Percentiles rank a stretch among this genome's conserved stretches.
phyloP scores from a whole-genome alignment of 2,113 vertebrate genomes.

The Ginglymostoma cirratum region DNA sequence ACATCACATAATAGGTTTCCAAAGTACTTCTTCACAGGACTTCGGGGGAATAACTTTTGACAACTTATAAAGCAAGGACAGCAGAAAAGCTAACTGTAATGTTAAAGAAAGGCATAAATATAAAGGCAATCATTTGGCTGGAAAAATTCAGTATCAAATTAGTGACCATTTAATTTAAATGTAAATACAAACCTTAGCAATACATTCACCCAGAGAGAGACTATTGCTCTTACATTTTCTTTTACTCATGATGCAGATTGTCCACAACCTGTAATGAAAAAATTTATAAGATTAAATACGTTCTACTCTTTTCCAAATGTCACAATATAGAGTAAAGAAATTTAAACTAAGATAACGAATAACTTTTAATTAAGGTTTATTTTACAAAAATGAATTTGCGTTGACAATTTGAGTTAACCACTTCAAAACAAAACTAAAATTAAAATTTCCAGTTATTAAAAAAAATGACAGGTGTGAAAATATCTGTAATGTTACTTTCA shows the following conservation, averaged over 20 bases:
- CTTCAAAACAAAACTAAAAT: background rate
- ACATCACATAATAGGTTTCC: background rate
- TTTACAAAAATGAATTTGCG: background rate
- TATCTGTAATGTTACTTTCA: background rate
- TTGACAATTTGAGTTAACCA: background rate
- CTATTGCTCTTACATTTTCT: conserved; percentile 60
- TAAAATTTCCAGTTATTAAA: background rate
- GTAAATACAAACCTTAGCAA: conserved; percentile 70
- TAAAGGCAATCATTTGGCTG: background rate
- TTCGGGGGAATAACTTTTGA: background rate
- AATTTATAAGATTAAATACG: background rate
- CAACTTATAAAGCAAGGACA: background rate
- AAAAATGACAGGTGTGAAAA: background rate
- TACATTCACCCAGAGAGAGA: conserved; percentile 55
- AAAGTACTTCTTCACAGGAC: background rate
- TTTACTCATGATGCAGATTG: conserved; percentile 59
- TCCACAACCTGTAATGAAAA: conserved; percentile 29
- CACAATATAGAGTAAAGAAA: background rate
- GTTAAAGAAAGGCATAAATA: background rate
- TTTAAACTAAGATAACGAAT: background rate
- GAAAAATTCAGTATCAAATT: background rate
- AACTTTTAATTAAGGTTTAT: background rate
- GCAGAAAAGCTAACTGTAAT: background rate
- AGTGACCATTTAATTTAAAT: background rate
- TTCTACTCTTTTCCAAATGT: background rate